These are phyloP conservation scores for Chymomyza amoena DNA, from an alignment of 2,888 invertebrate species.

Conservation along the genomic window DNA sequence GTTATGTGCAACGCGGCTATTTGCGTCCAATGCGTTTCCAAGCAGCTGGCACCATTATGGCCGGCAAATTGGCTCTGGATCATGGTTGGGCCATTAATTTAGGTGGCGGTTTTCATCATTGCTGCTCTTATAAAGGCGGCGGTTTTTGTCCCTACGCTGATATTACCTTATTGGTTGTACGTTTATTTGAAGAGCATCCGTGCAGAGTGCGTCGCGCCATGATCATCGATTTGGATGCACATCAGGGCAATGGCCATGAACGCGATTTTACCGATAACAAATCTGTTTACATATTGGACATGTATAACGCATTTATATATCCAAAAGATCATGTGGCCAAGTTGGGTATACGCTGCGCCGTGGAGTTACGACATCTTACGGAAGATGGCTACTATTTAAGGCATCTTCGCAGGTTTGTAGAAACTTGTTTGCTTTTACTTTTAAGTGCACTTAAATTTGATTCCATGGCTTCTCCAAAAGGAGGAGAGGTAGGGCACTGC, in stretches of 20 bases:
- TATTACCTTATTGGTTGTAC: conserved; percentile 87
- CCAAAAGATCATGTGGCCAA: conserved; percentile 88
- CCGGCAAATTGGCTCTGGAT: conserved; percentile 89
- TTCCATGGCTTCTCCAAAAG: too few relatives aligned
- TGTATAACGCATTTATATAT: conserved; percentile 90
- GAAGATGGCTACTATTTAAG: conserved; percentile 85
- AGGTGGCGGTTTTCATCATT: conserved; percentile 95
- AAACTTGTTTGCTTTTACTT: conserved; percentile 13
- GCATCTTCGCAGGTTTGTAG: conserved; percentile 82
- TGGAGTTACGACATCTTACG: conserved; percentile 83
- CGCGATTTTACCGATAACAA: conserved; percentile 86
- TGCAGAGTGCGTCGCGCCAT: conserved; percentile 83
- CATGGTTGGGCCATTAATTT: conserved; percentile 94
- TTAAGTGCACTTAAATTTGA: too few relatives aligned
- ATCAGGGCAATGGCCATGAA: conserved; percentile 95
- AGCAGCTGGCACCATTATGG: conserved; percentile 89
- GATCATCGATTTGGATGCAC: conserved; percentile 95
- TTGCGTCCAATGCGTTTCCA: conserved; percentile 89
- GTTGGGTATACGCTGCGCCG: conserved; percentile 84
- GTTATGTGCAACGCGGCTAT: conserved; percentile 86
- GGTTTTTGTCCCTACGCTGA: conserved; percentile 96
- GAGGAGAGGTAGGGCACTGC: too few relatives aligned
- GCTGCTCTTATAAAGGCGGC: conserved; percentile 86
- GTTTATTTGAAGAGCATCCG: conserved; percentile 81
- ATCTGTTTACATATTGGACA: conserved; percentile 91